Conservation (phyloP, 2,797 vertebrate genomes). For the Caiman crocodilus region DNA sequence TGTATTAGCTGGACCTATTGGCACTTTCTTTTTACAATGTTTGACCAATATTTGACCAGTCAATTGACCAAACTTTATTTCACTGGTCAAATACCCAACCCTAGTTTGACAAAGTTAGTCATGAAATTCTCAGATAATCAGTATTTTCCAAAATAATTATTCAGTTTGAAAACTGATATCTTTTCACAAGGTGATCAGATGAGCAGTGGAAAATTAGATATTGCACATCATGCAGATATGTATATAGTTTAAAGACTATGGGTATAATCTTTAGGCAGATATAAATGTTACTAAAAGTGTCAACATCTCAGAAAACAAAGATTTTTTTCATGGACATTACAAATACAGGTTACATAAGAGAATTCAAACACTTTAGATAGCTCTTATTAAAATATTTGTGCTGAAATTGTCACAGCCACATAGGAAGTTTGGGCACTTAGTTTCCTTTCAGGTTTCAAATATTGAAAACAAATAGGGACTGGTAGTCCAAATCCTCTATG, state of each 20-base stretch:
- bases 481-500: not conserved
- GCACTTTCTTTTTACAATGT: too few relatives aligned
- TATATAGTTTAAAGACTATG: not conserved
- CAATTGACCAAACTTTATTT: too few relatives aligned
- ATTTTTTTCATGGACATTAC: not conserved
- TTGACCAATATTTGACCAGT: too few relatives aligned
- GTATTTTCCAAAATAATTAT: not conserved
- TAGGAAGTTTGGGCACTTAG: not conserved
- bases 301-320: not conserved
- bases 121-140: constrained; percentile 9
- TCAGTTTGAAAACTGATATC: constrained; percentile 4
- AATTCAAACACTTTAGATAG: not conserved
- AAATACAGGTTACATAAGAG: not conserved
- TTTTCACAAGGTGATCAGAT: not conserved
- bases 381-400: not conserved
- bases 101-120: not conserved
- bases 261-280: not conserved
- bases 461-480: not conserved
- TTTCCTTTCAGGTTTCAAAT: not conserved
- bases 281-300: not conserved
- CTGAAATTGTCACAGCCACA: not conserved
- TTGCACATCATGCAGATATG: constrained; percentile 6
- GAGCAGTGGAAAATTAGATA: constrained; percentile 21
- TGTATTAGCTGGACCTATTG: too few relatives aligned
- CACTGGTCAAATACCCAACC: too few relatives aligned